Evolutionary conservation across 2,888 invertebrate genomes (phyloP).

Genomic region (Brachyptera putata): DNA sequence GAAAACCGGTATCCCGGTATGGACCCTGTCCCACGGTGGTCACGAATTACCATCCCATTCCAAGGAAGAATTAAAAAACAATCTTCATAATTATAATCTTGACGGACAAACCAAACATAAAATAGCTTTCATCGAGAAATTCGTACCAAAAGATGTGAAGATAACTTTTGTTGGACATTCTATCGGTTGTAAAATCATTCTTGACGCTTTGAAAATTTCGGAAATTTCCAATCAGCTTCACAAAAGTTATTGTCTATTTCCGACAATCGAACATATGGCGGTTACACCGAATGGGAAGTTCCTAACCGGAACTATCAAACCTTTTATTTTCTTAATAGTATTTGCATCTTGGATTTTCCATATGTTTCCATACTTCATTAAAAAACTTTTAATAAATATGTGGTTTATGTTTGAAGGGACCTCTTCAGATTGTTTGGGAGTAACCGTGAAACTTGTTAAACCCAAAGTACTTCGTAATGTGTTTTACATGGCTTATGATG

Average conservation of each 20-base stretch:
- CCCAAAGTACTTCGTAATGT: conserved; percentile 48
- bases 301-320: conserved; percentile 57
- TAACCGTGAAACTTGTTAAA: conserved; percentile 25
- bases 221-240: conserved; percentile 41
- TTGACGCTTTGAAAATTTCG: conserved; percentile 59
- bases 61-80: conserved; percentile 48
- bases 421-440: conserved; percentile 4
- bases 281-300: conserved; percentile 67
- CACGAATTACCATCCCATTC: conserved; percentile 57
- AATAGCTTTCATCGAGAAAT: conserved; percentile 67
- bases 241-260: conserved; percentile 75
- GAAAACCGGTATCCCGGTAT: conserved; percentile 64
- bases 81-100: conserved; percentile 64
- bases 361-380: conserved; percentile 53
- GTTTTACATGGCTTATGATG: conserved; percentile 68
- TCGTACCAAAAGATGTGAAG: conserved; percentile 65
- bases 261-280: conserved; percentile 81
- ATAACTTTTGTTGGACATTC: conserved; percentile 87
- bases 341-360: conserved; percentile 51
- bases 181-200: conserved; percentile 79
- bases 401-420: conserved; percentile 46
- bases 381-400: conserved; percentile 49
- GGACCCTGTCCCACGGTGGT: conserved; percentile 78
- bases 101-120: conserved; percentile 78
- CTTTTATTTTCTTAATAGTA: conserved; percentile 46